These are phyloP conservation scores for Platyrinchus mystaceus DNA, from an alignment of 2,797 vertebrate species.

Conservation along the genomic window DNA sequence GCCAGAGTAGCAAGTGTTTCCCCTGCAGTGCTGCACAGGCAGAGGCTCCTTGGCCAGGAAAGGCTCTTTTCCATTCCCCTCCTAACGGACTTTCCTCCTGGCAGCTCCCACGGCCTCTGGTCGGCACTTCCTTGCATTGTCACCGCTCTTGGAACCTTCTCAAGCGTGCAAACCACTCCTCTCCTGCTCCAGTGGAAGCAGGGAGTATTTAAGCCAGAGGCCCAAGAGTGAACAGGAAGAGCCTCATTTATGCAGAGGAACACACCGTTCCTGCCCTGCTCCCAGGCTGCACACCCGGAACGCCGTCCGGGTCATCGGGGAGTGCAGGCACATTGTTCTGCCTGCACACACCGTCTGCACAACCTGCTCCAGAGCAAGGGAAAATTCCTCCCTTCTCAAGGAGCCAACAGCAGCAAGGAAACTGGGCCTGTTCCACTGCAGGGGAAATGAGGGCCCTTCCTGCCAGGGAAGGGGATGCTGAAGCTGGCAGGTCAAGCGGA, in stretches of 20 bases:
- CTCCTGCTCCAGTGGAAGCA: not conserved
- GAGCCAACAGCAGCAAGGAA: not conserved
- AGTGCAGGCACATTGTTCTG: not conserved
- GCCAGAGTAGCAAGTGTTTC: rapidly evolving
- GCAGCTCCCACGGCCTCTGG: not conserved
- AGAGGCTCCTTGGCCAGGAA: slow-evolving; percentile 2
- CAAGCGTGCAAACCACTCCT: not conserved
- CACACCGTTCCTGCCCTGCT: not conserved
- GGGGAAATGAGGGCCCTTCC: not conserved
- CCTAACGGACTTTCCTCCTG: not conserved
- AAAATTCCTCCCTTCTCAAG: not conserved
- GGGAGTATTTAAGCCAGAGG: not conserved
- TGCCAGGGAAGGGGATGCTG: not conserved
- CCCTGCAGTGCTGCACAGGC: rapidly evolving
- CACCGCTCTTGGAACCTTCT: not conserved
- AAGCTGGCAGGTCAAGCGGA: not conserved
- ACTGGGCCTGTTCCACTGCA: not conserved
- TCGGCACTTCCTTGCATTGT: slow-evolving; percentile 53
- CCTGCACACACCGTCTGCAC: not conserved
- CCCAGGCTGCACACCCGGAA: not conserved
- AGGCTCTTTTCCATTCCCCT: not conserved
- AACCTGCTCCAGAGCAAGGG: not conserved
- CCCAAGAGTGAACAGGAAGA: slow-evolving; percentile 2
- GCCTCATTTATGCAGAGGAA: slow-evolving; percentile 8
- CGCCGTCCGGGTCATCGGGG: not conserved